Percentiles rank a stretch among this genome's conserved stretches.
Conservation (phyloP, 2,113 vertebrate species). For the Peromyscus californicus region DNA sequence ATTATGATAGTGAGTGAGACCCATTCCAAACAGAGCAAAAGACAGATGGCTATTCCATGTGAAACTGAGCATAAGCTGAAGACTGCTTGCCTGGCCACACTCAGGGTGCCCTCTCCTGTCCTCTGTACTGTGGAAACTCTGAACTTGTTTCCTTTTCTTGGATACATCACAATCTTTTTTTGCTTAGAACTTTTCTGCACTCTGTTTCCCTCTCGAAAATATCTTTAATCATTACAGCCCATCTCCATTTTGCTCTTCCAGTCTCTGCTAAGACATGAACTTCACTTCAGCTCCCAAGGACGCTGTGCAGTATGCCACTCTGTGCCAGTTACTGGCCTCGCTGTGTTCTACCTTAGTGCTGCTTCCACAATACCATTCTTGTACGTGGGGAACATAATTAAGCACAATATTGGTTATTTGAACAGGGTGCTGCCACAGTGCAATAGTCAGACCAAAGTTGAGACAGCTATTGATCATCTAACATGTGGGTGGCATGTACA, state of each 20-base stretch:
- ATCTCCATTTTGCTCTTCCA: background rate
- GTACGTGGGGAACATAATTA: too few relatives aligned
- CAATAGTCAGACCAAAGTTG: too few relatives aligned
- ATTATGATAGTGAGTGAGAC: background rate
- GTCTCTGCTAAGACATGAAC: background rate
- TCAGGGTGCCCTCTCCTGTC: background rate
- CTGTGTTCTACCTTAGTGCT: background rate
- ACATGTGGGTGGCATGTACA: accelerated
- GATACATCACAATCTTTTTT: background rate
- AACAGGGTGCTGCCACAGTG: background rate
- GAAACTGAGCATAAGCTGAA: background rate
- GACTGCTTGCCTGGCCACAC: background rate
- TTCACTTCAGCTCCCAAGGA: background rate
- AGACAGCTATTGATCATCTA: background rate
- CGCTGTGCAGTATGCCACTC: too few relatives aligned
- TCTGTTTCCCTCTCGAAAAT: background rate
- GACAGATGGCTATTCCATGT: background rate
- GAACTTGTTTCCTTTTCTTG: background rate
- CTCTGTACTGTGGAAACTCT: background rate
- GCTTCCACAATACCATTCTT: background rate
- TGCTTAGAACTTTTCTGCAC: background rate
- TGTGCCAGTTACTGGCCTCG: background rate
- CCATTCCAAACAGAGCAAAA: background rate
- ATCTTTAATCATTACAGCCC: background rate
- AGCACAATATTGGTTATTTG: too few relatives aligned